Percentiles rank a stretch among this genome's conserved stretches.
Conservation (phyloP, 2,113 vertebrate species). For the Struthio camelus region DNA sequence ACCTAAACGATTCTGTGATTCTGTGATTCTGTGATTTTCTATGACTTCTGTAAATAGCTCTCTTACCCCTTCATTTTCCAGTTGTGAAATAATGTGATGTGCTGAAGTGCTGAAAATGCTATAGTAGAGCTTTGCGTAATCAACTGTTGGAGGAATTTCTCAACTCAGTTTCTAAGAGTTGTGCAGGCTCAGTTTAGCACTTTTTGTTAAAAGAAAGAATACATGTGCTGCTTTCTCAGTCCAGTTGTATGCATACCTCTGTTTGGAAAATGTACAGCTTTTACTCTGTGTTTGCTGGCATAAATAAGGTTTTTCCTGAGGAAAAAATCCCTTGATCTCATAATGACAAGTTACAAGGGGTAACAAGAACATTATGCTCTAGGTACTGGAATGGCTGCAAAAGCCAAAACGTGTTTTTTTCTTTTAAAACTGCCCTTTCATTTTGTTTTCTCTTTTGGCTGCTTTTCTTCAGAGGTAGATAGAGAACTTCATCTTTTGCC, state of each 20-base stretch:
- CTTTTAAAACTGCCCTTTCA: not conserved
- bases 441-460: slow-evolving; percentile 27
- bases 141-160: slow-evolving; percentile 34
- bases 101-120: slow-evolving; percentile 38
- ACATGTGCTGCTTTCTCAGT: slow-evolving; percentile 12
- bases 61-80: slow-evolving; percentile 20
- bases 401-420: not conserved
- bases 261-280: not conserved
- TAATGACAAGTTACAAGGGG: not conserved
- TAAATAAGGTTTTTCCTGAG: slow-evolving; percentile 4
- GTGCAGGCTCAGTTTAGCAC: not conserved
- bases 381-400: not conserved
- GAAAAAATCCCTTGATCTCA: not conserved
- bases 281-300: slow-evolving; percentile 1
- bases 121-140: not conserved
- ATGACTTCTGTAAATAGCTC: slow-evolving; percentile 47
- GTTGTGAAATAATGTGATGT: slow-evolving; percentile 41
- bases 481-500: slow-evolving; percentile 4
- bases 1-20: too few relatives aligned
- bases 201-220: not conserved
- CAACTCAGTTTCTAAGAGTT: not conserved
- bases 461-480: not conserved
- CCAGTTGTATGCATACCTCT: not conserved
- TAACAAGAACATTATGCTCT: not conserved
- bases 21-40: too few relatives aligned